A percentile compares a stretch with the other conserved stretches of the same genome.
phyloP scores from a whole-genome alignment of 2,888 invertebrate species.

The Melinaea marsaeus region DNA sequence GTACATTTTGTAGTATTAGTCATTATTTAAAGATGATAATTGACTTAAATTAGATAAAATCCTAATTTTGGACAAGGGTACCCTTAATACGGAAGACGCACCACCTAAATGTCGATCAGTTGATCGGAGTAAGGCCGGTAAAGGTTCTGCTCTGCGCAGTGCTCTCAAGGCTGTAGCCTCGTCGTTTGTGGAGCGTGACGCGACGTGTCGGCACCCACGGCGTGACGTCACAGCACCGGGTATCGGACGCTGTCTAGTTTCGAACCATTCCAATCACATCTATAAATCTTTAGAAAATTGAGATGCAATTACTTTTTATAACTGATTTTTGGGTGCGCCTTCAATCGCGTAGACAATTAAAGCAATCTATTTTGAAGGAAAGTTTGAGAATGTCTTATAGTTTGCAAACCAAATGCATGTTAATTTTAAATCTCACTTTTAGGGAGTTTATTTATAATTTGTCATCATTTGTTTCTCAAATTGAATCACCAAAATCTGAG shows the following conservation, averaged over 20 bases:
- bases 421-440: too few relatives aligned
- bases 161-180: conserved; percentile 74
- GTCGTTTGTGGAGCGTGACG: conserved; percentile 77
- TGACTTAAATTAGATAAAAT: too few relatives aligned
- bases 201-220: conserved; percentile 74
- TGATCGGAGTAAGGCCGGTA: conserved; percentile 16
- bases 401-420: too few relatives aligned
- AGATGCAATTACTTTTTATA: background rate
- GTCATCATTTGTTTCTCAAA: too few relatives aligned
- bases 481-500: too few relatives aligned
- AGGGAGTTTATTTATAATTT: too few relatives aligned
- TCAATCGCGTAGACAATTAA: too few relatives aligned
- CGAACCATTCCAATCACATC: conserved; percentile 7
- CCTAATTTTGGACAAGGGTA: background rate
- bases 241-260: conserved; percentile 23
- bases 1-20: too few relatives aligned
- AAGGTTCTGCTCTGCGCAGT: conserved; percentile 54
- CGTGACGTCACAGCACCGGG: conserved; percentile 60
- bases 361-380: too few relatives aligned
- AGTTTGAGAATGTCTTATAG: too few relatives aligned
- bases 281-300: background rate
- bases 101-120: conserved; percentile 43
- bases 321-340: too few relatives aligned
- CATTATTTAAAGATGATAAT: too few relatives aligned
- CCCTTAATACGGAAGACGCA: conserved; percentile 25